These are phyloP conservation scores for Coturnix japonica DNA, from an alignment of 2,113 vertebrate genomes.

Conservation along the genomic window DNA sequence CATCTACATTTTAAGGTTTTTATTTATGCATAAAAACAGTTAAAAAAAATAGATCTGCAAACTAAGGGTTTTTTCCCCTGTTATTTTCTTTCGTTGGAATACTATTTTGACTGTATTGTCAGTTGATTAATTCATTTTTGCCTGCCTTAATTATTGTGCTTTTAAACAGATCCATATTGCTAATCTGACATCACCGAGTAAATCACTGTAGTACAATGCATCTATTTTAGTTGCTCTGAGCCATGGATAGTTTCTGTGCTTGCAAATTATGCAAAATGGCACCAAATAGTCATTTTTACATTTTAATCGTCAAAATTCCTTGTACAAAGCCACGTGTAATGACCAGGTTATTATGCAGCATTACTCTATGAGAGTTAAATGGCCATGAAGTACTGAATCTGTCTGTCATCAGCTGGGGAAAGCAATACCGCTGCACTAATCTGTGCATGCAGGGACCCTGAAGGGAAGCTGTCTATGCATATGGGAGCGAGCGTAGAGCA, in stretches of 20 bases:
- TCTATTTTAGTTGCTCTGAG: slow-evolving; percentile 56
- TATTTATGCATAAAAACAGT: slow-evolving; percentile 84
- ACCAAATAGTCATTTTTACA: slow-evolving; percentile 73
- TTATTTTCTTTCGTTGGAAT: slow-evolving; percentile 73
- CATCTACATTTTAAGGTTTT: slow-evolving; percentile 83
- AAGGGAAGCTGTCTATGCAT: not conserved
- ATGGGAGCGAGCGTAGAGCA: not conserved
- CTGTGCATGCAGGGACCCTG: not conserved
- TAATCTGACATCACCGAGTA: slow-evolving; percentile 80
- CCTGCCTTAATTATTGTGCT: slow-evolving; percentile 80
- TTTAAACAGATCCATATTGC: slow-evolving; percentile 82
- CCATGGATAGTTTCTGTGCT: slow-evolving; percentile 50
- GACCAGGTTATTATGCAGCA: slow-evolving; percentile 54
- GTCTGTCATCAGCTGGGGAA: slow-evolving; percentile 60
- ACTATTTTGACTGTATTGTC: slow-evolving; percentile 74
- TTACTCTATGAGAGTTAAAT: slow-evolving; percentile 63
- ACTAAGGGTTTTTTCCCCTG: slow-evolving; percentile 54
- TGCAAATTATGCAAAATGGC: slow-evolving; percentile 58
- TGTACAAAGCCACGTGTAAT: slow-evolving; percentile 61
- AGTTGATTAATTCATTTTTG: slow-evolving; percentile 81
- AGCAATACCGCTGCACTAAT: not conserved
- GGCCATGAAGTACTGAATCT: slow-evolving; percentile 62
- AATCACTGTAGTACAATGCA: slow-evolving; percentile 75
- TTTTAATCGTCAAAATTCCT: slow-evolving; percentile 74
- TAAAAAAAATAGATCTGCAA: slow-evolving; percentile 77